Conservation (phyloP, 2,888 invertebrate genomes). For the Scotopteryx bipunctaria region DNA sequence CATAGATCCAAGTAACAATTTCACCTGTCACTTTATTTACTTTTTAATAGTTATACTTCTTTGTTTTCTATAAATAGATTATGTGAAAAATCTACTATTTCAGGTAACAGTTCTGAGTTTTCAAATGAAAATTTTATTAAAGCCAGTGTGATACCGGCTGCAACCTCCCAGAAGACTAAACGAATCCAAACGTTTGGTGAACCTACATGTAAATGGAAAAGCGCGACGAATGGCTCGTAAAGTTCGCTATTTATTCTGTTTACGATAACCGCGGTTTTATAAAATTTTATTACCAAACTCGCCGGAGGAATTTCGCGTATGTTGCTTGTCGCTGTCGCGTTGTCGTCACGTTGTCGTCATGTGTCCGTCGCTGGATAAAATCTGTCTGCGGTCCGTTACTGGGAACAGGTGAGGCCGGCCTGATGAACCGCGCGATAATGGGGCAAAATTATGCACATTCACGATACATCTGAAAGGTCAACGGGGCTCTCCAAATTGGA, state of each 20-base stretch:
- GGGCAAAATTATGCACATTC: constrained; percentile 20
- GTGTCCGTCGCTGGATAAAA: constrained; percentile 26
- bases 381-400: constrained; percentile 23
- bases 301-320: constrained; percentile 56
- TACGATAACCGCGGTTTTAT: constrained; percentile 78
- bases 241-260: constrained; percentile 77
- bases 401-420: constrained; percentile 23
- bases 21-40: too few species aligned
- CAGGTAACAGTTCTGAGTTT: too few species aligned
- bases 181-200: constrained; percentile 12
- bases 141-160: too few species aligned
- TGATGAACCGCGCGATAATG: constrained; percentile 22
- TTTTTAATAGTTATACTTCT: too few species aligned
- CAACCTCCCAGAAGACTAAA: not conserved
- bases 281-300: constrained; percentile 65
- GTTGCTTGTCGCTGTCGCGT: constrained; percentile 41
- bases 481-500: constrained; percentile 5
- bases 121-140: too few species aligned
- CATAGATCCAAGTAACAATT: not conserved
- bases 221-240: constrained; percentile 76
- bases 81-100: too few species aligned
- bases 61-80: too few species aligned
- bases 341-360: constrained; percentile 35
- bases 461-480: constrained; percentile 22
- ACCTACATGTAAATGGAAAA: constrained; percentile 73